Conservation (phyloP, 1,140 invertebrate species). For the Philopotamus ludificatus region DNA sequence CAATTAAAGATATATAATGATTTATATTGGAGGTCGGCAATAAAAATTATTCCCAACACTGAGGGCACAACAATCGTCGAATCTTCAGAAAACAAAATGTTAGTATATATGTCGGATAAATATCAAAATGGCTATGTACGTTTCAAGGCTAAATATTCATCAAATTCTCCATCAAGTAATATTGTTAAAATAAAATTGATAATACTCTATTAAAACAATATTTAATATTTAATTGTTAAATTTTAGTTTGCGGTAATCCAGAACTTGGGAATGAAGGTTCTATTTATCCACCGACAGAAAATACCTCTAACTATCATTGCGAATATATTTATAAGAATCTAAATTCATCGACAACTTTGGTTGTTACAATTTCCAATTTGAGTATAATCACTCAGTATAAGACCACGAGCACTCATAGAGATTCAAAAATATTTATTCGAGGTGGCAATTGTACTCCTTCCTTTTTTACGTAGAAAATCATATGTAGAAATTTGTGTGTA, state of each 20-base stretch:
- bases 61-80: constrained; percentile 48
- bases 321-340: constrained; percentile 41
- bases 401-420: constrained; percentile 5
- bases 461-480: too few species aligned
- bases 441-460: too few species aligned
- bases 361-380: constrained; percentile 13
- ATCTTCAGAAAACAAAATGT: constrained; percentile 66
- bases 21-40: constrained; percentile 45
- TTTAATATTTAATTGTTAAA: neutral
- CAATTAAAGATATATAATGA: constrained; percentile 50
- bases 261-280: constrained; percentile 14
- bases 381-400: neutral
- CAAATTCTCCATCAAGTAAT: constrained; percentile 30
- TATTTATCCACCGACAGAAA: constrained; percentile 44
- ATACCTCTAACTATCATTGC: constrained; percentile 49
- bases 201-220: neutral
- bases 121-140: neutral
- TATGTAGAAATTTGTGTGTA: too few species aligned
- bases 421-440: constrained; percentile 19
- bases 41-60: constrained; percentile 43
- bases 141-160: constrained; percentile 32
- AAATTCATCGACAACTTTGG: constrained; percentile 4
- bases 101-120: constrained; percentile 46
- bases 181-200: neutral
- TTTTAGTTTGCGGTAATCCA: constrained; percentile 30